These are phyloP conservation scores for Drosophila equinoxialis DNA, from an alignment of 1,140 invertebrate genomes.

Conservation along the genomic window DNA sequence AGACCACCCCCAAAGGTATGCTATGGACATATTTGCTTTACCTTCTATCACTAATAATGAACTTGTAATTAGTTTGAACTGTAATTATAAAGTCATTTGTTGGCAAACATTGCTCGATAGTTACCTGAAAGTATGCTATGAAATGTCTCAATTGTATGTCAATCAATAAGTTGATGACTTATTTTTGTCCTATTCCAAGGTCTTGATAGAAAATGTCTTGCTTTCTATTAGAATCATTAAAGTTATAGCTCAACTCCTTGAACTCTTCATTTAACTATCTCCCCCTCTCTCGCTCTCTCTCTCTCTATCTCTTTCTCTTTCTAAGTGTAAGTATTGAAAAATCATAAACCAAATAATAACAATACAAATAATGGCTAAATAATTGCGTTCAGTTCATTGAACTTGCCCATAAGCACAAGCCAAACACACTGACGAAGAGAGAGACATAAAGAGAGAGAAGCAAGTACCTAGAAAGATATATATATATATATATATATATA, in stretches of 20 bases:
- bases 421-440: conserved; percentile 34
- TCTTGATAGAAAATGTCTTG: no score
- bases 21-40: no score
- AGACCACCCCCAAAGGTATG: no score
- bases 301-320: not conserved
- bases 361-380: conserved; percentile 63
- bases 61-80: no score
- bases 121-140: not conserved
- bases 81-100: no score
- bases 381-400: conserved; percentile 66
- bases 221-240: no score
- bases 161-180: no score
- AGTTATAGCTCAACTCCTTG: not conserved
- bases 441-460: conserved; percentile 22
- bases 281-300: no score
- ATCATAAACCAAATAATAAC: conserved; percentile 46
- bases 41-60: no score
- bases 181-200: no score
- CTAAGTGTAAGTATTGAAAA: conserved; percentile 33
- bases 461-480: conserved; percentile 30
- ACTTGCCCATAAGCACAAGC: conserved; percentile 34
- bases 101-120: no score
- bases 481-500: conserved; percentile 4
- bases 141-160: not conserved
- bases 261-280: not conserved